Conservation (phyloP, 1,140 invertebrate species). For the Macrostomum lignano region DNA sequence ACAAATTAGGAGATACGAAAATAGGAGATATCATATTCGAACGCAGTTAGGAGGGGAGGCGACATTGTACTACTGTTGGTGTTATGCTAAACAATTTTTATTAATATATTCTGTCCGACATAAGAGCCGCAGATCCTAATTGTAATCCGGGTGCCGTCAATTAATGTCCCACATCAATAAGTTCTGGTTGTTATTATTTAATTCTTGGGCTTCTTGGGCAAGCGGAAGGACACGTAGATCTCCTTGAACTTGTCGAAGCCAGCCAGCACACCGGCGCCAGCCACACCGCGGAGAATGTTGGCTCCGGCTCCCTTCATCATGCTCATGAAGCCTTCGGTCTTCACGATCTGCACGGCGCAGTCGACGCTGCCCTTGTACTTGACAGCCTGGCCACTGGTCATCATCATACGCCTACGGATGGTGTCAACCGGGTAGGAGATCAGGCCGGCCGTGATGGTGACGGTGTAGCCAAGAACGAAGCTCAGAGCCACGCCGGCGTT, state of each 20-base stretch:
- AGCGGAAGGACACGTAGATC: constrained; percentile 14
- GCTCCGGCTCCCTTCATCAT: constrained; percentile 33
- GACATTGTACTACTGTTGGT: too few species aligned
- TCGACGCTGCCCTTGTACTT: constrained; percentile 34
- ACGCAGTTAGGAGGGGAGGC: too few species aligned
- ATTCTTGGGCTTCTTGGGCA: too few species aligned
- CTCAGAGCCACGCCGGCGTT: constrained; percentile 51
- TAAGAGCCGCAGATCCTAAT: too few species aligned
- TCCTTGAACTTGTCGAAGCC: constrained; percentile 32
- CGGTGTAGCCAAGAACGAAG: constrained; percentile 47
- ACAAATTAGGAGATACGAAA: too few species aligned
- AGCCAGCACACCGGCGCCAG: constrained; percentile 31
- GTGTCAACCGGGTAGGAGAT: constrained; percentile 78
- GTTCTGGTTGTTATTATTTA: too few species aligned
- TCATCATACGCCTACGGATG: constrained; percentile 63
- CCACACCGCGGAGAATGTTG: constrained; percentile 31
- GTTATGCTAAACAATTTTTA: too few species aligned
- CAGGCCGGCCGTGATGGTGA: constrained; percentile 57
- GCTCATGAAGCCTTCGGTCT: constrained; percentile 32
- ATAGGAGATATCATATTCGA: too few species aligned
- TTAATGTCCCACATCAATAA: too few species aligned
- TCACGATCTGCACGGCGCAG: constrained; percentile 30
- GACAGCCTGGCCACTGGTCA: constrained; percentile 33
- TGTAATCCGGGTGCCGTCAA: too few species aligned
- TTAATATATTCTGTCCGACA: too few species aligned